Evolutionary conservation across 2,888 invertebrate species (phyloP).

Genomic region (Cosmopolites sordidus): DNA sequence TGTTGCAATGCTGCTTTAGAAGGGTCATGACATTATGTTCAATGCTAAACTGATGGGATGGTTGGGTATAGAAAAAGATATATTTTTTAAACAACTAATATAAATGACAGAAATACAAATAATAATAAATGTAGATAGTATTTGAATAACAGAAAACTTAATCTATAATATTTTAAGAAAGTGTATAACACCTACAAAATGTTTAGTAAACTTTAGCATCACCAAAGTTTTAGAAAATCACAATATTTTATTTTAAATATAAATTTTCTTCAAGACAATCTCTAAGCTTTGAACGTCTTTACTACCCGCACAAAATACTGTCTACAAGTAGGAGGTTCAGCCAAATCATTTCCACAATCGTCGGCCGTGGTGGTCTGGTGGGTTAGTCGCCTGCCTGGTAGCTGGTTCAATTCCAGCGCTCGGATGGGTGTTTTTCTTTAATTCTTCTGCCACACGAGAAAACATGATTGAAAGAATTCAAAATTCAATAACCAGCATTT

Average conservation of each 20-base stretch:
- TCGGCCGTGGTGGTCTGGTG: too few species aligned
- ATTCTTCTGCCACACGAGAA: too few species aligned
- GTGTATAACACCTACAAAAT: not conserved
- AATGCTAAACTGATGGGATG: too few species aligned
- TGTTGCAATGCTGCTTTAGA: too few species aligned
- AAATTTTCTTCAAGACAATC: not conserved
- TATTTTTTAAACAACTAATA: not conserved
- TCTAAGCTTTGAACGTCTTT: slow-evolving; percentile 78
- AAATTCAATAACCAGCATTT: too few species aligned
- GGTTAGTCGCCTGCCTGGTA: too few species aligned
- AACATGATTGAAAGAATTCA: too few species aligned
- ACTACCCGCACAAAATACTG: slow-evolving; percentile 88
- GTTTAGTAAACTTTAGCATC: not conserved
- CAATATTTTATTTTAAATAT: not conserved
- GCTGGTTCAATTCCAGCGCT: too few species aligned
- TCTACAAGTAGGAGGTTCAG: slow-evolving; percentile 90
- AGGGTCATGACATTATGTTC: too few species aligned
- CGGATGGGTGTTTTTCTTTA: too few species aligned
- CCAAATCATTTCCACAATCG: slow-evolving; percentile 79
- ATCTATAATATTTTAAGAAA: not conserved
- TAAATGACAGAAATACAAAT: not conserved
- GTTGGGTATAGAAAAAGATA: too few species aligned
- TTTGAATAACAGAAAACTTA: not conserved
- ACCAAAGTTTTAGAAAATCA: not conserved
- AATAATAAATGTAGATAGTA: not conserved